Percentiles rank a stretch among this genome's conserved stretches.
Evolutionary conservation across 2,888 invertebrate species (phyloP).

Genomic region (Apantesis nais): DNA sequence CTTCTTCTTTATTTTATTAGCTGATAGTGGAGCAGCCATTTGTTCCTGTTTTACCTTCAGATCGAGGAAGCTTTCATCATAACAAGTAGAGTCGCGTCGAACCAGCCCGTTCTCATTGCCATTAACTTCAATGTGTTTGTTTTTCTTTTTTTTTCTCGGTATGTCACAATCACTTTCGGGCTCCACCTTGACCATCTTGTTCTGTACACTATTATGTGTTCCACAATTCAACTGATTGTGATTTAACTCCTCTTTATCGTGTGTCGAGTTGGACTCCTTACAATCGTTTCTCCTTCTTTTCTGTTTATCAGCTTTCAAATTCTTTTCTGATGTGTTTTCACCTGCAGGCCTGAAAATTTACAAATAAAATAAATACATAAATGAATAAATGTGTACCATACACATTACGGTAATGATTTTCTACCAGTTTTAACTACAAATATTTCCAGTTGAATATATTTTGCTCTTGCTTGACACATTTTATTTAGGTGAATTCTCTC

Average conservation of each 20-base stretch:
- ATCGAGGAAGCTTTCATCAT: conserved; percentile 58
- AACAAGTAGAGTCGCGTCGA: conserved; percentile 21
- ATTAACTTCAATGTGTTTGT: conserved; percentile 25
- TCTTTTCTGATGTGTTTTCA: conserved; percentile 6
- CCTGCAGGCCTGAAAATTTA: conserved; percentile 31
- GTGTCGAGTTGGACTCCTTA: not conserved
- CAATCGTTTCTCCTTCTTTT: conserved; percentile 34
- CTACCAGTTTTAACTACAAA: not conserved
- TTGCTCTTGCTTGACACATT: not conserved
- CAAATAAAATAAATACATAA: not conserved
- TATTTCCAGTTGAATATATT: not conserved
- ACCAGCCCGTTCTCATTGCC: conserved; percentile 23
- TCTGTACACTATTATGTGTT: conserved; percentile 34
- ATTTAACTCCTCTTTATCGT: not conserved
- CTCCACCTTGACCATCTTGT: conserved; percentile 55
- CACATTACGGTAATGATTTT: not conserved
- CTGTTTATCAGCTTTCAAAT: conserved; percentile 32
- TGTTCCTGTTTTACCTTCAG: conserved; percentile 61
- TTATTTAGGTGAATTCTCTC: not conserved
- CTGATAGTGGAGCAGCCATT: conserved; percentile 15
- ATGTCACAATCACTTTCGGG: conserved; percentile 59
- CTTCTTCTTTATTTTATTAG: conserved; percentile 33
- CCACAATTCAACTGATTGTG: not conserved
- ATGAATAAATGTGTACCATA: not conserved
- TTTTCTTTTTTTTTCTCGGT: conserved; percentile 45